phyloP scores from a whole-genome alignment of 2,888 invertebrate genomes.

The Teinopalpus imperialis region DNA sequence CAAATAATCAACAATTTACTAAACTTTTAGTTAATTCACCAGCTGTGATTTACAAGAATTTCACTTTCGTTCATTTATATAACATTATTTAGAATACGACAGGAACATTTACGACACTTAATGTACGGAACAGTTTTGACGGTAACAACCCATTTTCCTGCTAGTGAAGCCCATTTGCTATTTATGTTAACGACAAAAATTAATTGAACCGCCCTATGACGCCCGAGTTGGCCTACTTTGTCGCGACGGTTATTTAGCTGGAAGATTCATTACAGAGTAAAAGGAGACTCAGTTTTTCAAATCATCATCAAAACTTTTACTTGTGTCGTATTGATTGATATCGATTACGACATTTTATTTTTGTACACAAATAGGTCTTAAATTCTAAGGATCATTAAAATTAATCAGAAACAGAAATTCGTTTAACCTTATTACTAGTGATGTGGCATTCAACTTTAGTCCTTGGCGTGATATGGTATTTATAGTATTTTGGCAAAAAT shows the following conservation, averaged over 20 bases:
- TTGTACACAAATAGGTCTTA: no score
- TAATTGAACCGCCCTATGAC: slow-evolving; percentile 21
- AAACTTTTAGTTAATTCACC: no score
- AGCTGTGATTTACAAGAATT: not conserved
- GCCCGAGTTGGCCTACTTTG: slow-evolving; percentile 17
- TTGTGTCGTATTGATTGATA: no score
- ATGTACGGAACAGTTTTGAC: slow-evolving; percentile 17
- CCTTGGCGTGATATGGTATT: no score
- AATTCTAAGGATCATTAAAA: no score
- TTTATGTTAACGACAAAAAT: slow-evolving; percentile 26
- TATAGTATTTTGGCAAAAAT: no score
- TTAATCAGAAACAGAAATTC: no score
- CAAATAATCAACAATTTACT: no score
- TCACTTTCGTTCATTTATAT: not conserved
- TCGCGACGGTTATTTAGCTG: slow-evolving; percentile 7
- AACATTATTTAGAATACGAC: not conserved
- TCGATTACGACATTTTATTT: no score
- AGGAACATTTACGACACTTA: slow-evolving; percentile 12
- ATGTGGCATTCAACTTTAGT: no score
- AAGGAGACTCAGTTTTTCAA: not conserved
- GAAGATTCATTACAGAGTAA: slow-evolving; percentile 9
- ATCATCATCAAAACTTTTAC: slow-evolving; percentile 8
- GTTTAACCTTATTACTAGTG: no score
- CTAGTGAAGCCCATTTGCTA: slow-evolving; percentile 20
- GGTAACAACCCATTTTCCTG: slow-evolving; percentile 20